Percentiles rank a stretch among this genome's conserved stretches.
Evolutionary conservation across 2,113 vertebrate genomes (phyloP).

Genomic region (Lichenostomus cassidix): DNA sequence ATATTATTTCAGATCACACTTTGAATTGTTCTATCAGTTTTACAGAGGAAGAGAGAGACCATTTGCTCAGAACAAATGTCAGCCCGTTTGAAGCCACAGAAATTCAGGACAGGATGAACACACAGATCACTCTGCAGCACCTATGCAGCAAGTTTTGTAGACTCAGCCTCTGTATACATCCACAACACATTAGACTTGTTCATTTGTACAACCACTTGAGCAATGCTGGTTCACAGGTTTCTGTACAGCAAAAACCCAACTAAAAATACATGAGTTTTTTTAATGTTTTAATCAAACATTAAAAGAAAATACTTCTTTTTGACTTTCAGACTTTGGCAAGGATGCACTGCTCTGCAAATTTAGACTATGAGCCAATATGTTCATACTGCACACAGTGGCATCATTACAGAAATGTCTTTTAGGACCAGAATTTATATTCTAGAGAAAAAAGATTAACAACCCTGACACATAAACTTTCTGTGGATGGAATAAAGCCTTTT

Average conservation of each 20-base stretch:
- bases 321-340: slow-evolving; percentile 15
- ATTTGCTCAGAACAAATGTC: not conserved
- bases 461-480: not conserved
- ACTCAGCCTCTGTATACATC: not conserved
- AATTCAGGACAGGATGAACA: not conserved
- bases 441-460: not conserved
- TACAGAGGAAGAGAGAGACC: not conserved
- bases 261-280: not conserved
- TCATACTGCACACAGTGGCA: not conserved
- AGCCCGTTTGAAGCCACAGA: not conserved
- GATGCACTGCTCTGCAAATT: not conserved
- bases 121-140: not conserved
- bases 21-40: not conserved
- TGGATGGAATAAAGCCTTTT: not conserved
- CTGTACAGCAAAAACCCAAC: not conserved
- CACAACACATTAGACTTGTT: fast-evolving
- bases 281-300: not conserved
- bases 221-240: not conserved
- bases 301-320: not conserved
- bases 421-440: not conserved
- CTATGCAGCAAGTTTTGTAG: not conserved
- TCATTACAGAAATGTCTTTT: slow-evolving; percentile 1
- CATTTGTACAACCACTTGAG: not conserved
- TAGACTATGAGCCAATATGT: not conserved
- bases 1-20: not conserved